A percentile compares a stretch with the other conserved stretches of the same genome.
Evolutionary conservation across 2,888 invertebrate genomes (phyloP).

Genomic region (Eutolmus rufibarbis): DNA sequence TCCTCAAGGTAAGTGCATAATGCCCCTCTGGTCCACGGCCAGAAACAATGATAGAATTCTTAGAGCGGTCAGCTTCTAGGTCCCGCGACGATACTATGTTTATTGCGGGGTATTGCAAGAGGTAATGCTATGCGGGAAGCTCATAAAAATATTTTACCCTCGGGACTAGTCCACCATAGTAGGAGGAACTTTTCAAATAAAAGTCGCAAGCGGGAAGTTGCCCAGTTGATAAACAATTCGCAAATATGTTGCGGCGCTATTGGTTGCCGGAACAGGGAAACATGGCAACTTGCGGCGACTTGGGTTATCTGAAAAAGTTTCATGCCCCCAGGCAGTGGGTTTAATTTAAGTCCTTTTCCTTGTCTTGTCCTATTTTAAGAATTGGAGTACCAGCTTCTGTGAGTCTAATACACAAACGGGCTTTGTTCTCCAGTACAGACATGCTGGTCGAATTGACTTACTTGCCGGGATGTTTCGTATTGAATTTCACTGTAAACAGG

Average conservation of each 20-base stretch:
- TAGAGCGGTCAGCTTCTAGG: not conserved
- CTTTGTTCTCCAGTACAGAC: not conserved
- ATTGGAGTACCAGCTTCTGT: not conserved
- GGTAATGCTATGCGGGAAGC: not conserved
- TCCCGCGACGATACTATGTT: not conserved
- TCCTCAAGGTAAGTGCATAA: not conserved
- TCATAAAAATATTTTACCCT: not conserved
- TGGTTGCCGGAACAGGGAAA: not conserved
- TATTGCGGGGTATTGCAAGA: not conserved
- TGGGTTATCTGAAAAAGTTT: conserved; percentile 12
- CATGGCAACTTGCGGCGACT: not conserved
- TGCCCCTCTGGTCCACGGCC: not conserved
- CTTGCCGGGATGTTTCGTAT: not conserved
- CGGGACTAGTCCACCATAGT: not conserved
- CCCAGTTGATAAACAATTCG: conserved; percentile 3
- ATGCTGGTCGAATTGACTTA: conserved; percentile 13
- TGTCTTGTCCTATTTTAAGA: conserved; percentile 13
- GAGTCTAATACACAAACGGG: conserved; percentile 4
- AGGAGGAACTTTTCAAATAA: not conserved
- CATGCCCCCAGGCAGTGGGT: not conserved
- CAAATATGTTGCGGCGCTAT: conserved; percentile 8
- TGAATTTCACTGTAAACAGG: not conserved
- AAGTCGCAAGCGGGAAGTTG: not conserved
- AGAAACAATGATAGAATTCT: not conserved
- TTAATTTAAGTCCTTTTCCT: conserved; percentile 19